A percentile compares a stretch with the other conserved stretches of the same genome.
phyloP scores from a whole-genome alignment of 2,113 vertebrate species.

The Noturus placidus region DNA sequence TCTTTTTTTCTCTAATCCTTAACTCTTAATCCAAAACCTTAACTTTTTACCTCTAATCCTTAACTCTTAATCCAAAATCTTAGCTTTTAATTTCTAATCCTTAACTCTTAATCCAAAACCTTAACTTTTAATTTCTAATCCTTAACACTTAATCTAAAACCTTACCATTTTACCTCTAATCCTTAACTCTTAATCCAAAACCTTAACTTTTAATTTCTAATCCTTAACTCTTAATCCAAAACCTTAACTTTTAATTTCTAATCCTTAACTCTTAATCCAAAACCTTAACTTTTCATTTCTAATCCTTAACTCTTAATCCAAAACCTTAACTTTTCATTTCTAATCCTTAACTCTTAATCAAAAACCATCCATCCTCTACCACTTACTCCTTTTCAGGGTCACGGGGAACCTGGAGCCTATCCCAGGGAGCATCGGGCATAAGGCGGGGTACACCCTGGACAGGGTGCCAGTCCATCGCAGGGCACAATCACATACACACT shows the following conservation, averaged over 20 bases:
- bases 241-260: neutral
- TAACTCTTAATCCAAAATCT: neutral
- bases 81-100: neutral
- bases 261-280: neutral
- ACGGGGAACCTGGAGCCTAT: no score
- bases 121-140: neutral
- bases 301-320: neutral
- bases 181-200: neutral
- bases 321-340: neutral
- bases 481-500: no score
- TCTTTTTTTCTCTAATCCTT: no score
- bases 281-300: neutral
- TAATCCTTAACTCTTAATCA: no score
- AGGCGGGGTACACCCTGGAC: no score
- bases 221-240: neutral
- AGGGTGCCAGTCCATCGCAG: no score
- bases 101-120: neutral
- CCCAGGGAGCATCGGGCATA: no score
- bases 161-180: neutral
- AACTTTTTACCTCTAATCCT: neutral
- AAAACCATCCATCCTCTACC: no score
- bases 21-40: neutral
- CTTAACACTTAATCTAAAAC: no score
- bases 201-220: neutral
- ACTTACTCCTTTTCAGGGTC: no score